These are phyloP conservation scores for Gobiocypris rarus DNA, from an alignment of 2,113 vertebrate species.

Conservation along the genomic window DNA sequence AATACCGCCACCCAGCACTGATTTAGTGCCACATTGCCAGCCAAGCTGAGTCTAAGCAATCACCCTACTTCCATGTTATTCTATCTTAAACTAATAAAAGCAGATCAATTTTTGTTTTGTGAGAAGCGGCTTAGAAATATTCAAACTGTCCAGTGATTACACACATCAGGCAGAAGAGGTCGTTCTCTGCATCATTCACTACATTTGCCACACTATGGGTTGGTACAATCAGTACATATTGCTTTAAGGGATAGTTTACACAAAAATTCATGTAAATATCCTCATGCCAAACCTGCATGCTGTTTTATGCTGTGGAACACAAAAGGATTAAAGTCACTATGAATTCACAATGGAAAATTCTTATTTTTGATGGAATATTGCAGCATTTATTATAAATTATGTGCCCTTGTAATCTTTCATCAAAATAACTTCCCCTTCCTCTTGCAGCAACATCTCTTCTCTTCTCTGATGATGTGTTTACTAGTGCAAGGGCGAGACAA, in stretches of 20 bases:
- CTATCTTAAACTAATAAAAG: neutral
- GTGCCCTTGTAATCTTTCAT: no score
- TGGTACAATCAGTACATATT: neutral
- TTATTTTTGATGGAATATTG: no score
- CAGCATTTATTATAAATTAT: no score
- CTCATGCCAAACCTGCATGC: neutral
- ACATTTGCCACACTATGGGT: neutral
- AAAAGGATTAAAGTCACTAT: neutral
- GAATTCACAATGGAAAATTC: no score
- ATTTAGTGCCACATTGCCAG: neutral
- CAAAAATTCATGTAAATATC: neutral
- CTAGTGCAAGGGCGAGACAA: no score
- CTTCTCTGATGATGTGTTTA: no score
- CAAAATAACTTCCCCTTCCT: no score
- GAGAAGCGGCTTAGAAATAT: neutral
- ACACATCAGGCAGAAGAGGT: conserved; percentile 10
- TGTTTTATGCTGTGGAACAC: neutral
- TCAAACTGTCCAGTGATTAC: neutral
- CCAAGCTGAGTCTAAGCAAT: neutral
- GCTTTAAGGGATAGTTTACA: neutral
- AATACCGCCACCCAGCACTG: conserved; percentile 29
- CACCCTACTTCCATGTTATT: neutral
- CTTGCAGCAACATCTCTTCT: no score
- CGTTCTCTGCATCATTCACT: neutral
- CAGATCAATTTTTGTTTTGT: neutral